Evolutionary conservation across 2,888 invertebrate species (phyloP).

Genomic region (Hemaris fuciformis): DNA sequence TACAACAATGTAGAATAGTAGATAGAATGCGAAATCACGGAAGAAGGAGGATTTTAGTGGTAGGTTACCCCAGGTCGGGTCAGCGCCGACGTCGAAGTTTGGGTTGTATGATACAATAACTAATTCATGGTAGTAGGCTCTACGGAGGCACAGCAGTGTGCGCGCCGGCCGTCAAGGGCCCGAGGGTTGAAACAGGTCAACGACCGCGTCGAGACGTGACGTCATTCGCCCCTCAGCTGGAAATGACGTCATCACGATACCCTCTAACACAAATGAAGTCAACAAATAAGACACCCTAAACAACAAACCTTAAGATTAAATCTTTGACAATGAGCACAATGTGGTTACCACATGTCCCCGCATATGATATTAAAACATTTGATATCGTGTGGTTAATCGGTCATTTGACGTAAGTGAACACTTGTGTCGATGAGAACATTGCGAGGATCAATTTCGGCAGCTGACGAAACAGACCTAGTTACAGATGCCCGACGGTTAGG

Average conservation of each 20-base stretch:
- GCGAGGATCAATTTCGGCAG: conserved; percentile 39
- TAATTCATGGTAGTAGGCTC: conserved; percentile 67
- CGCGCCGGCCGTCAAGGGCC: conserved; percentile 42
- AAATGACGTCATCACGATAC: conserved; percentile 69
- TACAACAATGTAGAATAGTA: background rate
- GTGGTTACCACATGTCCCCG: conserved; percentile 67
- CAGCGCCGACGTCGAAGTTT: conserved; percentile 47
- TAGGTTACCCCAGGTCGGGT: conserved; percentile 77
- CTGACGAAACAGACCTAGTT: conserved; percentile 28
- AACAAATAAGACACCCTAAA: conserved; percentile 59
- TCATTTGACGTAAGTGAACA: conserved; percentile 55
- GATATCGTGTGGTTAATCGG: conserved; percentile 61
- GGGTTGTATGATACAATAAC: conserved; percentile 57
- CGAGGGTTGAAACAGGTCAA: conserved; percentile 65
- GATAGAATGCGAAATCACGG: too few species aligned
- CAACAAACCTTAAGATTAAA: conserved; percentile 55
- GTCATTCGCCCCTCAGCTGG: conserved; percentile 79
- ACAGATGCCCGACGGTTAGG: background rate
- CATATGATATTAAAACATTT: conserved; percentile 53
- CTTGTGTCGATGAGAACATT: conserved; percentile 50
- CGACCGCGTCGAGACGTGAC: conserved; percentile 69
- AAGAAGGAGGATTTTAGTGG: conserved; percentile 36
- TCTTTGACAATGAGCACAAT: conserved; percentile 47
- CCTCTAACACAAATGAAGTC: conserved; percentile 47
- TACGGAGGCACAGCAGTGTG: conserved; percentile 46